Conservation (phyloP, 2,797 vertebrate genomes). For the Knipowitschia caucasica region DNA sequence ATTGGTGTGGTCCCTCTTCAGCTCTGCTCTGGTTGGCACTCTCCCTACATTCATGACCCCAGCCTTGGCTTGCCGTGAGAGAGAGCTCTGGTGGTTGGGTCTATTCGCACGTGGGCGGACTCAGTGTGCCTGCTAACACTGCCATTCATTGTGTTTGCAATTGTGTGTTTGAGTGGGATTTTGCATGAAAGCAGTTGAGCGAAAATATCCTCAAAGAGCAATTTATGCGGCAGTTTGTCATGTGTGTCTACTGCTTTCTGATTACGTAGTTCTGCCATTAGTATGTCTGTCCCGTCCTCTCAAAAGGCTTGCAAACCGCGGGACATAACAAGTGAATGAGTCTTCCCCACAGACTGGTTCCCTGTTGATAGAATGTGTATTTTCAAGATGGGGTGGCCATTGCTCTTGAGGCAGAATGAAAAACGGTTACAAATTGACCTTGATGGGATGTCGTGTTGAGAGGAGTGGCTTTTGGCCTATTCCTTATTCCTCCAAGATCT, state of each 20-base stretch:
- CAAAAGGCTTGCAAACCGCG: constrained; percentile 5
- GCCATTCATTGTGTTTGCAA: constrained; percentile 19
- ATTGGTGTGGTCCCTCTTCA: constrained; percentile 55
- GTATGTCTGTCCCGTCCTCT: constrained; percentile 22
- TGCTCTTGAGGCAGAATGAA: constrained; percentile 40
- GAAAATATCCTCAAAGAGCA: constrained; percentile 46
- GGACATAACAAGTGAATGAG: constrained; percentile 21
- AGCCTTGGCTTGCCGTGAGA: constrained; percentile 49
- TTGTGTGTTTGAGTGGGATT: constrained; percentile 20
- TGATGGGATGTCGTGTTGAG: constrained; percentile 42
- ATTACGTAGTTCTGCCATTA: constrained; percentile 51
- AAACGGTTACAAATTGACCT: constrained; percentile 52
- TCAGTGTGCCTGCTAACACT: constrained; percentile 21
- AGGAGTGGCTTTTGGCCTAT: constrained; percentile 34
- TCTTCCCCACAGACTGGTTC: constrained; percentile 35
- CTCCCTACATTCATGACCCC: constrained; percentile 54
- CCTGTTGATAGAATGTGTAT: constrained; percentile 52
- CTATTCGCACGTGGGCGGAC: constrained; percentile 15
- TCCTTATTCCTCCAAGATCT: constrained; percentile 22
- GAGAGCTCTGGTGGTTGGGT: constrained; percentile 31
- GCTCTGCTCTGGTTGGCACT: constrained; percentile 60
- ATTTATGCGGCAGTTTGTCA: constrained; percentile 50
- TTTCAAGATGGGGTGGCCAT: constrained; percentile 38
- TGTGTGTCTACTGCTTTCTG: constrained; percentile 30
- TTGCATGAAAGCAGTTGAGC: constrained; percentile 44